These are phyloP conservation scores for Montipora cactus DNA, from an alignment of 64 coral and sea anemone genomes.

Conservation along the genomic window DNA sequence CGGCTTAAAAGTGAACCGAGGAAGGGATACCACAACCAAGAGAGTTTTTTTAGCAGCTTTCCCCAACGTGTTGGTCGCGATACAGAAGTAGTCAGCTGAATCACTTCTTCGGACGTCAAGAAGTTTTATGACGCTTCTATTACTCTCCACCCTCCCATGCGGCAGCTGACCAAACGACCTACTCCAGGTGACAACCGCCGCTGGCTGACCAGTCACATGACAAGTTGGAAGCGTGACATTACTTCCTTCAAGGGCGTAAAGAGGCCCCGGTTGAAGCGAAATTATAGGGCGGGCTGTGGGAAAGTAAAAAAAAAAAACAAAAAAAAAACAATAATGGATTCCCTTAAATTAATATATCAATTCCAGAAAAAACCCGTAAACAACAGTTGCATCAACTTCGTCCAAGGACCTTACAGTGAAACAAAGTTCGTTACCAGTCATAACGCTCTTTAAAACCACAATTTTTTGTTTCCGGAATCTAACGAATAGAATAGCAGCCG, in stretches of 20 bases:
- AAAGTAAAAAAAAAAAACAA: too few relatives aligned
- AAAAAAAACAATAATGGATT: too few relatives aligned
- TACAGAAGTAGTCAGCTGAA: constrained; percentile 32
- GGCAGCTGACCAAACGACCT: constrained; percentile 67
- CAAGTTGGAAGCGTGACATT: constrained; percentile 45
- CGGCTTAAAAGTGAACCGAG: background rate
- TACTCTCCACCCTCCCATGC: constrained; percentile 18
- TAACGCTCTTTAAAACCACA: too few relatives aligned
- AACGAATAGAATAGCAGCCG: too few relatives aligned
- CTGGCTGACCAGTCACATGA: constrained; percentile 66
- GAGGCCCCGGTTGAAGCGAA: constrained; percentile 17
- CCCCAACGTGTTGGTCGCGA: constrained; percentile 33
- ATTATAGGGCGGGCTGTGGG: background rate
- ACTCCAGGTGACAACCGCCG: constrained; percentile 32
- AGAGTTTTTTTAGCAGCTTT: background rate
- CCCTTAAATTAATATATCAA: too few relatives aligned
- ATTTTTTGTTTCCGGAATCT: too few relatives aligned
- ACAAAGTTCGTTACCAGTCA: too few relatives aligned
- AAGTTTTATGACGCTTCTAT: background rate
- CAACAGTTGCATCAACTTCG: too few relatives aligned
- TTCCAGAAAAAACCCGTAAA: too few relatives aligned
- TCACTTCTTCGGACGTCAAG: constrained; percentile 21
- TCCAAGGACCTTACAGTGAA: too few relatives aligned
- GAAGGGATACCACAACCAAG: constrained; percentile 6
- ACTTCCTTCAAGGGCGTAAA: constrained; percentile 6